These are phyloP conservation scores for Macaca fascicularis DNA, from an alignment of 2,113 vertebrate species.

Conservation along the genomic window DNA sequence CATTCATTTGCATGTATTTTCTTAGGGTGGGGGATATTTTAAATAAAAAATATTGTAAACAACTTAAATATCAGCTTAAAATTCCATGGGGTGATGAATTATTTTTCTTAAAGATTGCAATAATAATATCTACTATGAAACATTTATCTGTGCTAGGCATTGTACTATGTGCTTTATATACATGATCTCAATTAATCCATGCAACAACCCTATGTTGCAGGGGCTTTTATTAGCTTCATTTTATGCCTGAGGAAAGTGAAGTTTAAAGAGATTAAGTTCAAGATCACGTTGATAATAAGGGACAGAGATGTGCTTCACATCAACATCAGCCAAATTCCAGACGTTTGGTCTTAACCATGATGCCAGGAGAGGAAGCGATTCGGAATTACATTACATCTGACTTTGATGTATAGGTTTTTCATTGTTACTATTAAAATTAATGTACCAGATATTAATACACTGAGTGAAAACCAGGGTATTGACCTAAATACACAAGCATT, in stretches of 20 bases:
- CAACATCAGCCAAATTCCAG: background rate
- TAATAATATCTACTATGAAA: background rate
- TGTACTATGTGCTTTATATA: background rate
- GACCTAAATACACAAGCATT: background rate
- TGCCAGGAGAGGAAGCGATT: background rate
- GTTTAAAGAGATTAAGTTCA: constrained; percentile 35
- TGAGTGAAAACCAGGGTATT: background rate
- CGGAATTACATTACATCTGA: background rate
- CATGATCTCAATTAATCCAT: background rate
- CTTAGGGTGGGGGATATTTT: background rate
- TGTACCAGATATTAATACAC: background rate
- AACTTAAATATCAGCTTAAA: background rate
- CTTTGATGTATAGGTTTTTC: background rate
- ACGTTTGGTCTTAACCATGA: background rate
- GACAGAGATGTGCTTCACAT: background rate
- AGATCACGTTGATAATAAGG: background rate
- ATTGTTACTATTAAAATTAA: constrained; percentile 31
- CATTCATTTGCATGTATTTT: background rate
- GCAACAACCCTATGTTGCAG: background rate
- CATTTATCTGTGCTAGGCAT: background rate
- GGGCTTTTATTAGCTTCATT: constrained; percentile 22
- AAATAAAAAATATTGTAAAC: constrained; percentile 8
- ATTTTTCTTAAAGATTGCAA: background rate
- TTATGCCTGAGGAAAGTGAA: background rate
- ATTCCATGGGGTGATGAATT: background rate